Percentiles rank a stretch among this genome's conserved stretches.
Evolutionary conservation across 2,113 vertebrate genomes (phyloP).

Genomic region (Ophiodon elongatus): DNA sequence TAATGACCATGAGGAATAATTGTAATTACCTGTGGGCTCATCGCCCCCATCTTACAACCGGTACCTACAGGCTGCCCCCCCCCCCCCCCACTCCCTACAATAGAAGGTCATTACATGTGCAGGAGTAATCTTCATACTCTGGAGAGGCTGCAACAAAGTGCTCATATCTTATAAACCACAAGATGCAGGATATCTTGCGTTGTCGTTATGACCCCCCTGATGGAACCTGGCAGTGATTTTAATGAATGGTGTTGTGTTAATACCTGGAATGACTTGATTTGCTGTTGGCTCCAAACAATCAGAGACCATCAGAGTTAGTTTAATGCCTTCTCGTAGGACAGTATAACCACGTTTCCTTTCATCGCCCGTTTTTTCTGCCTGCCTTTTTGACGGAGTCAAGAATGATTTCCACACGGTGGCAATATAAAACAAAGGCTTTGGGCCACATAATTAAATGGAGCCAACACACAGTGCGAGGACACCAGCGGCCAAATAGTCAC

Average conservation of each 20-base stretch:
- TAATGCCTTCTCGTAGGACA: neutral
- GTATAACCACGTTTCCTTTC: neutral
- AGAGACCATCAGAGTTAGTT: neutral
- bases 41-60: conserved; percentile 42
- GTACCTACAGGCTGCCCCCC: conserved; percentile 53
- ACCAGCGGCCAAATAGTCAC: conserved; percentile 35
- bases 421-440: conserved; percentile 22
- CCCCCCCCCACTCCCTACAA: conserved; percentile 29
- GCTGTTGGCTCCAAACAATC: neutral
- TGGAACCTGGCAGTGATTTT: neutral
- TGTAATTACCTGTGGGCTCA: conserved; percentile 59
- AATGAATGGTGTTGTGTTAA: conserved; percentile 17
- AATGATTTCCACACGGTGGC: neutral
- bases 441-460: conserved; percentile 21
- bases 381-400: neutral
- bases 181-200: conserved; percentile 2
- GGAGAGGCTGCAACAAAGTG: conserved; percentile 31
- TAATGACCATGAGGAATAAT: conserved; percentile 55
- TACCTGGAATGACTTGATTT: conserved; percentile 8
- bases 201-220: neutral
- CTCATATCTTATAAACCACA: conserved; percentile 31
- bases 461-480: conserved; percentile 4
- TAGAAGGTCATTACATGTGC: conserved; percentile 70
- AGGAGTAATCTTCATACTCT: conserved; percentile 63
- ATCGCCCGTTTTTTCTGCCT: neutral